Percentiles rank a stretch among this genome's conserved stretches.
Conservation (phyloP, 35 echinoderm and acorn worm species). For the Patiria miniata region DNA sequence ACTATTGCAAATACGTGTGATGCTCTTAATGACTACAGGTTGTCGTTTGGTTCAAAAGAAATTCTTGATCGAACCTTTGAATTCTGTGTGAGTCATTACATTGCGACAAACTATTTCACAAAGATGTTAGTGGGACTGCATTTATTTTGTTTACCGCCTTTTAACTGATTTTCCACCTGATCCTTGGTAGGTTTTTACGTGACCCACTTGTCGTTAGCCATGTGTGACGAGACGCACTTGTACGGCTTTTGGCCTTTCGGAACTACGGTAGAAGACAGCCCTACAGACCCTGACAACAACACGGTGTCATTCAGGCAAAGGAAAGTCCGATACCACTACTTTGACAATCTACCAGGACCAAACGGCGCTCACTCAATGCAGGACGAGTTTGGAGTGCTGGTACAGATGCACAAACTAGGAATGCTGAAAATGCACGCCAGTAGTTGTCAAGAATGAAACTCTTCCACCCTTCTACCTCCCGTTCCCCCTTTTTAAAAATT, state of each 20-base stretch:
- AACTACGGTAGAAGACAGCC: not conserved
- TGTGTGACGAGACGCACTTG: conserved; percentile 64
- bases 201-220: conserved; percentile 33
- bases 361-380: conserved; percentile 29
- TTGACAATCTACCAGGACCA: conserved; percentile 15
- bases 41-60: no score
- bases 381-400: conserved; percentile 35
- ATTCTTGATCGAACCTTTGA: no score
- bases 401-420: conserved; percentile 50
- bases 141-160: no score
- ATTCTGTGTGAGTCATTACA: no score
- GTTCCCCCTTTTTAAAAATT: no score
- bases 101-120: no score
- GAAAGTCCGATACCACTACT: conserved; percentile 49
- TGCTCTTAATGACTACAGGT: no score
- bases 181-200: conserved; percentile 51
- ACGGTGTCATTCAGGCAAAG: not conserved
- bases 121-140: no score
- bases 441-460: not conserved
- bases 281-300: not conserved
- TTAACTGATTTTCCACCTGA: conserved; percentile 16
- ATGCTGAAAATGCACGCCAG: conserved; percentile 41
- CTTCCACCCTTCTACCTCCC: not conserved
- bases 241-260: conserved; percentile 80
- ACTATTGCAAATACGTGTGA: no score